phyloP scores from a whole-genome alignment of 2,797 vertebrate species.

The Synaphobranchus kaupii region DNA sequence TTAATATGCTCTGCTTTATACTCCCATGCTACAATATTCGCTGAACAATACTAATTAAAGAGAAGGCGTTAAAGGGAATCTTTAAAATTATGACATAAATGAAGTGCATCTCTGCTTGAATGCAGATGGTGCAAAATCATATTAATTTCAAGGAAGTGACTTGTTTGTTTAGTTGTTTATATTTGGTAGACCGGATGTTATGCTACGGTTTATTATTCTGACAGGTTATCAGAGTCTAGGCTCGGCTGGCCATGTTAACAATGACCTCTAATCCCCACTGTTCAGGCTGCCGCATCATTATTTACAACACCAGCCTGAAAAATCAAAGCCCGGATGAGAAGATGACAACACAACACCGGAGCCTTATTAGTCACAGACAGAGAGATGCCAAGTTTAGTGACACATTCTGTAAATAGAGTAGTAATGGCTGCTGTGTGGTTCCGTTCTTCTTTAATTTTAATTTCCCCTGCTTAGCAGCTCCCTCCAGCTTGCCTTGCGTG shows the following conservation, averaged over 20 bases:
- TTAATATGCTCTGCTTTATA: background rate
- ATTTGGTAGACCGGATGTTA: background rate
- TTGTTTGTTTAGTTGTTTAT: background rate
- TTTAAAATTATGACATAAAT: background rate
- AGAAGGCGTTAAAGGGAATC: background rate
- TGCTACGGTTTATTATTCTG: background rate
- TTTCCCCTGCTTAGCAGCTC: background rate
- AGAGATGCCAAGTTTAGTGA: background rate
- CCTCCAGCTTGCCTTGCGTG: slow-evolving; percentile 23
- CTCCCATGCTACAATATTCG: background rate
- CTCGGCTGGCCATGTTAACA: slow-evolving; percentile 18
- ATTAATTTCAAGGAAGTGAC: background rate
- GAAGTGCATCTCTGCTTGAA: background rate
- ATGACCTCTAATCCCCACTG: slow-evolving; percentile 24
- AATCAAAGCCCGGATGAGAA: slow-evolving; percentile 26
- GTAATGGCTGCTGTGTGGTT: slow-evolving; percentile 32
- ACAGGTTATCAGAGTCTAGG: background rate
- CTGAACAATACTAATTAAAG: slow-evolving; percentile 7
- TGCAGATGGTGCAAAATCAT: background rate
- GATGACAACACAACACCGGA: slow-evolving; percentile 26
- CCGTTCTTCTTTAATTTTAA: slow-evolving; percentile 25
- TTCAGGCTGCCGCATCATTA: slow-evolving; percentile 27
- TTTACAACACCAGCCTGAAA: slow-evolving; percentile 31
- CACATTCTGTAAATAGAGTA: slow-evolving; percentile 36
- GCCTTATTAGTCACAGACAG: slow-evolving; percentile 39